Percentiles rank a stretch among this genome's conserved stretches.
phyloP scores from a whole-genome alignment of 2,113 vertebrate genomes.

The Bos taurus region ARS-UCD2.0 NC_037354.1:16924001-16924500 shows the following conservation, averaged over 20 bases:
- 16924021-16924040: not conserved
- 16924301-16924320: no score
- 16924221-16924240: not conserved
- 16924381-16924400: not conserved
- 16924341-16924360: no score
- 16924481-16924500: no score
- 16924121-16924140: not conserved
- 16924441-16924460: not conserved
- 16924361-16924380: not conserved
- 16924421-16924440: not conserved
- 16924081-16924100: fast-evolving
- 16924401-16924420: not conserved
- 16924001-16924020: not conserved
- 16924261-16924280: not conserved
- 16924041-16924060: not conserved
- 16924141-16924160: not conserved
- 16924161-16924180: not conserved
- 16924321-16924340: no score
- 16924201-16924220: not conserved
- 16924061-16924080: not conserved
- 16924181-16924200: not conserved
- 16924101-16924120: not conserved
- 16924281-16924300: no score
- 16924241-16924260: not conserved
- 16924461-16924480: no score